phyloP scores from a whole-genome alignment of 2,888 invertebrate species.

The Papilio elwesi region DNA sequence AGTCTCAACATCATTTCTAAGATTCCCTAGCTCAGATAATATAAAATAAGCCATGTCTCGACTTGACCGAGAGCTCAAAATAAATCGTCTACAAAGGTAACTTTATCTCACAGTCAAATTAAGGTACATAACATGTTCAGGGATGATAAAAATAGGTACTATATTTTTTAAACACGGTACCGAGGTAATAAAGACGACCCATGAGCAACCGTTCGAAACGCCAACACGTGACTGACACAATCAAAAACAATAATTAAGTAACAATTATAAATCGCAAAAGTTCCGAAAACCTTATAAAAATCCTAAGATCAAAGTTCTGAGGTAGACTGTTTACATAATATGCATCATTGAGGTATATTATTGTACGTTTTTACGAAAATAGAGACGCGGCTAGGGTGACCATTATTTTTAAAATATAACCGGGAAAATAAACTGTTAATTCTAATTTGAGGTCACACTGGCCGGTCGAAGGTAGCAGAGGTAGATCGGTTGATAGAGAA shows the following conservation, averaged over 20 bases:
- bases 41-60: conserved; percentile 72
- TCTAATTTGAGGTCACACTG: conserved; percentile 51
- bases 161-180: conserved; percentile 72
- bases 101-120: conserved; percentile 78
- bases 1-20: conserved; percentile 80
- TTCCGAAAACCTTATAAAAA: conserved; percentile 74
- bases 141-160: conserved; percentile 66
- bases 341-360: conserved; percentile 80
- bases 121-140: conserved; percentile 66
- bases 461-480: conserved; percentile 66
- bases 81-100: conserved; percentile 77
- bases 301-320: conserved; percentile 82
- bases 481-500: conserved; percentile 72
- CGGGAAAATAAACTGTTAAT: conserved; percentile 44
- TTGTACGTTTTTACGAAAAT: conserved; percentile 70
- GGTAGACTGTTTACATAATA: conserved; percentile 81
- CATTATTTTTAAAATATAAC: conserved; percentile 43
- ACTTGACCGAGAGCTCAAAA: conserved; percentile 74
- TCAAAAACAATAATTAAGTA: conserved; percentile 74
- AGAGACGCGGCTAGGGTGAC: conserved; percentile 55
- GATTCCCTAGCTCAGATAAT: conserved; percentile 75
- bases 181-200: conserved; percentile 64
- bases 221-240: conserved; percentile 63
- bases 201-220: conserved; percentile 78
- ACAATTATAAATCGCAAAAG: conserved; percentile 77